These are phyloP conservation scores for Paratrypauchen microcephalus DNA, from an alignment of 2,797 vertebrate genomes.

Conservation along the genomic window DNA sequence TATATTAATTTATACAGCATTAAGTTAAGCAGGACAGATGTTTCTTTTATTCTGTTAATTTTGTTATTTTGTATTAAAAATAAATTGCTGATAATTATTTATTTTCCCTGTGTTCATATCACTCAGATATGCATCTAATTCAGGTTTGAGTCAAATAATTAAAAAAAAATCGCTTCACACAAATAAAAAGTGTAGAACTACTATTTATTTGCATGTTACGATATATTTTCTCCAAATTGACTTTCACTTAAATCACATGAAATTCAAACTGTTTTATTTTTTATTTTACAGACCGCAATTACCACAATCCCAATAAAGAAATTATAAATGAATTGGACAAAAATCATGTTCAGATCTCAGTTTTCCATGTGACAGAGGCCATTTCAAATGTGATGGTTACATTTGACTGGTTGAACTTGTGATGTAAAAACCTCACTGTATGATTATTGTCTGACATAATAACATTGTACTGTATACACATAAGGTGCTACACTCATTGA, in stretches of 20 bases:
- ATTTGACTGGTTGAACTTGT: constrained; percentile 23
- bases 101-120: too few relatives aligned
- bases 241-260: constrained; percentile 75
- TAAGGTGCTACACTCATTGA: constrained; percentile 14
- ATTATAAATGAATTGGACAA: constrained; percentile 49
- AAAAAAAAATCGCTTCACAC: too few relatives aligned
- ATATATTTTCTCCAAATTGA: constrained; percentile 62
- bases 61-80: too few relatives aligned
- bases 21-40: too few relatives aligned
- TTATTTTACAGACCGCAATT: constrained; percentile 20
- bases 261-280: constrained; percentile 76
- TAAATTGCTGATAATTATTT: too few relatives aligned
- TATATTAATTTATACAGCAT: too few relatives aligned
- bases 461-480: constrained; percentile 68
- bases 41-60: too few relatives aligned
- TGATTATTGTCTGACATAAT: constrained; percentile 46
- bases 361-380: constrained; percentile 44
- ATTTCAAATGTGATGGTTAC: constrained; percentile 54
- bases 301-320: constrained; percentile 23
- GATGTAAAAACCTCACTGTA: constrained; percentile 54
- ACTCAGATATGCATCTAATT: too few relatives aligned
- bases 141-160: too few relatives aligned
- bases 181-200: constrained; percentile 26
- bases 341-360: constrained; percentile 49
- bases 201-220: constrained; percentile 73